Conservation (phyloP, 2,888 invertebrate genomes). For the Bombylius major region DNA sequence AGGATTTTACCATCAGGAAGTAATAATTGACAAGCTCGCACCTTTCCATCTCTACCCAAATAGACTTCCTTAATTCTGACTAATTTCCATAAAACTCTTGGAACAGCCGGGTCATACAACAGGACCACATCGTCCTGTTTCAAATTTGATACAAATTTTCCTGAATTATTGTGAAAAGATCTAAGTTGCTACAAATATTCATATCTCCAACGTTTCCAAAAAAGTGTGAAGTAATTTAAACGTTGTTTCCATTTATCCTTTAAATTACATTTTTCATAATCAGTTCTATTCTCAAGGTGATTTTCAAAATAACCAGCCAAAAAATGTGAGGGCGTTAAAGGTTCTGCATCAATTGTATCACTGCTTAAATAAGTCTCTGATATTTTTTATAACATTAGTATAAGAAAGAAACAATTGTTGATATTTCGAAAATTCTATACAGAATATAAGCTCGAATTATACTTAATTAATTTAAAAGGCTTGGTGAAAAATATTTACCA, state of each 20-base stretch:
- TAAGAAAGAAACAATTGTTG: no score
- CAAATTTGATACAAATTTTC: no score
- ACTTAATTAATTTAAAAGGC: no score
- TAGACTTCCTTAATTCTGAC: not conserved
- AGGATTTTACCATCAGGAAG: not conserved
- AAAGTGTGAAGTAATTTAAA: not conserved
- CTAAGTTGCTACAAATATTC: not conserved
- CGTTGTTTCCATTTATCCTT: not conserved
- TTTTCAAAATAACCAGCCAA: not conserved
- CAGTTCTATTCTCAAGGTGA: no score
- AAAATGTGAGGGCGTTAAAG: not conserved
- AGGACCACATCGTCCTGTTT: not conserved
- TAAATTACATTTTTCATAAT: no score
- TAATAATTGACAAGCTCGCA: not conserved
- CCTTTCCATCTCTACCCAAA: not conserved
- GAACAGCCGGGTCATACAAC: not conserved
- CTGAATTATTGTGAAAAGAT: not conserved
- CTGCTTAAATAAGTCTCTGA: conserved; percentile 5
- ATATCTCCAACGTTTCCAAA: not conserved
- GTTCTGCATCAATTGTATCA: conserved; percentile 3
- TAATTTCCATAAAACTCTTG: not conserved
- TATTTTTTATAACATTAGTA: no score
- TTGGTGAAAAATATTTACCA: no score
- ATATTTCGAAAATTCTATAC: no score
- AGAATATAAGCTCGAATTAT: no score